Evolutionary conservation across 2,113 vertebrate species (phyloP), one percentile per base, ranked within the genome.

Genomic region (Nycticryphes semicollaris): DNA sequence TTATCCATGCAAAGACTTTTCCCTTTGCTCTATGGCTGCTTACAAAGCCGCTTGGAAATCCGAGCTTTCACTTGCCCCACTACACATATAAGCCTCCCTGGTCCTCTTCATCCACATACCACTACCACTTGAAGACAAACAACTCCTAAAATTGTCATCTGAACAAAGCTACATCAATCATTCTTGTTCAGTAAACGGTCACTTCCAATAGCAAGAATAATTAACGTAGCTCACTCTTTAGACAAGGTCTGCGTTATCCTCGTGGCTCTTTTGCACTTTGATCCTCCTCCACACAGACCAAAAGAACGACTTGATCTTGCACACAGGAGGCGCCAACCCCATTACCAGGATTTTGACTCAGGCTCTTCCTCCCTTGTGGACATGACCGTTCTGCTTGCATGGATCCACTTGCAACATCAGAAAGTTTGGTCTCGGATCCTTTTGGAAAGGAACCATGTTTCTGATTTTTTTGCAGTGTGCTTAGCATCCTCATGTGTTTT

Each of bases 271-370:
- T 57, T 37, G 5, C 27, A n/a, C 39, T 39, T 81, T 23, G 7
- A n/a, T 91, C 28, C 64, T 41, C 25, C 70, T 60, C 54, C 21
- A 22, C 13, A 16, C 1, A 23, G 30, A 33, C 51, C 10, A 54
- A 45, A 89, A 48, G 16, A 66, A 84, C 67, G 28, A 13, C 37
- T 35, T 54, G 22, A 35, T 81, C 27, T n/a, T 67, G 66, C 22
- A 17, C 2, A 1, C 0, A 22, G 28, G 22, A 76, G 28, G 18
- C 59, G 47, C 39, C 5, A 0, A 69, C 3, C 5, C 43, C 1
- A 0, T 48, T 35, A 24, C 10, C 57, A 50, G 37, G 27, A 7
- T 41, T 73, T 77, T 64, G 11, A 18, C 17, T 68, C 12, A 2
- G 67, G 14, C 17, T 83, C 24, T 75, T 72, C 3, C 21, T 11